These are phyloP conservation scores for Gallinago stenura DNA, from an alignment of 2,797 vertebrate species.

Conservation along the genomic window DNA sequence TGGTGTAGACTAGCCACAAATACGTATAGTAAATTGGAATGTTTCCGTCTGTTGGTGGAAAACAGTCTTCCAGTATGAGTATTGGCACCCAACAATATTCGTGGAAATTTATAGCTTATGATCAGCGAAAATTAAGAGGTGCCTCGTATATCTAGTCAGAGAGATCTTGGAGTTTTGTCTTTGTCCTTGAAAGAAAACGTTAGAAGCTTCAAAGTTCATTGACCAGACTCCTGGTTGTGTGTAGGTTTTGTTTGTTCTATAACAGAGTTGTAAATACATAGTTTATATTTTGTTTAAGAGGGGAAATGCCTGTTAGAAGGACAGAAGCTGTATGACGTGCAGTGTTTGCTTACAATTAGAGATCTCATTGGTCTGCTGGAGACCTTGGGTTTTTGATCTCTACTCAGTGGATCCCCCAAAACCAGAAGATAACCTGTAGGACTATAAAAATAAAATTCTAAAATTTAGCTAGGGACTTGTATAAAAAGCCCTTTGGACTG, in stretches of 20 bases:
- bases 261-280: background rate
- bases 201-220: background rate
- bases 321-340: background rate
- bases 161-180: background rate
- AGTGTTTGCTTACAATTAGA: background rate
- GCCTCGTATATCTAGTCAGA: background rate
- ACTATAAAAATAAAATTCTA: background rate
- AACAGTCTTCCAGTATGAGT: background rate
- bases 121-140: background rate
- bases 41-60: background rate
- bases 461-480: background rate
- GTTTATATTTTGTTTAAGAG: background rate
- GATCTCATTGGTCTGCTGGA: background rate
- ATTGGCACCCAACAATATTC: background rate
- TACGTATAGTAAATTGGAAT: background rate
- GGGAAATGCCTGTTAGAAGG: background rate
- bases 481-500: background rate
- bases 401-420: background rate
- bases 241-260: background rate
- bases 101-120: background rate
- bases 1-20: background rate
- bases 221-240: accelerated
- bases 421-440: background rate
- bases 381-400: background rate
- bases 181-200: background rate